phyloP scores from a whole-genome alignment of 2,113 vertebrate genomes.

The Himantopus leucocephalus region DNA sequence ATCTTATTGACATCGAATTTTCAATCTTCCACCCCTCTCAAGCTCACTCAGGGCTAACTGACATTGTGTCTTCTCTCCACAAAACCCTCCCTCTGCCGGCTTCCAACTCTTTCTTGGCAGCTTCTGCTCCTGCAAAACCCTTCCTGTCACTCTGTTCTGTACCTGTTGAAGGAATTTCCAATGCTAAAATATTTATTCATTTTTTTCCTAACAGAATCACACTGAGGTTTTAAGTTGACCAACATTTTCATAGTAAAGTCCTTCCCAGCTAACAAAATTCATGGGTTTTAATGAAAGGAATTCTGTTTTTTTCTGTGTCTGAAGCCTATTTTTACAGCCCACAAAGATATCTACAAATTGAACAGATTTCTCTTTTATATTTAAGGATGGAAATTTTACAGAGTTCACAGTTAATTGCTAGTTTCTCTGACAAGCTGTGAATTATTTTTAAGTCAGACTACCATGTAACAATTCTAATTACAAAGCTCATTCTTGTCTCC shows the following conservation, averaged over 20 bases:
- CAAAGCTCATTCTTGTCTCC: background rate
- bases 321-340: background rate
- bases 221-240: background rate
- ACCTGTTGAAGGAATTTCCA: background rate
- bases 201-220: background rate
- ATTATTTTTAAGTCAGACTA: constrained; percentile 10
- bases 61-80: background rate
- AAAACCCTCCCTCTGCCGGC: background rate
- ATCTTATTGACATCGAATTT: background rate
- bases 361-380: background rate
- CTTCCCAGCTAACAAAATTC: background rate
- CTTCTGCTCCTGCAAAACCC: background rate
- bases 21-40: background rate
- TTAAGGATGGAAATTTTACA: background rate
- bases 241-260: background rate
- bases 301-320: background rate
- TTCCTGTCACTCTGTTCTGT: background rate
- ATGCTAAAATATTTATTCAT: background rate
- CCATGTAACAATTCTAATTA: background rate
- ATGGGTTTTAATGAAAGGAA: background rate
- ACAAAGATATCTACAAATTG: background rate
- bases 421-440: background rate
- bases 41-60: background rate
- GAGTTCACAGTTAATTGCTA: constrained; percentile 5
- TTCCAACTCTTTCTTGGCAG: background rate